These are phyloP conservation scores for Yasuhikotakia modesta DNA, from an alignment of 2,797 vertebrate genomes.

Conservation along the genomic window DNA sequence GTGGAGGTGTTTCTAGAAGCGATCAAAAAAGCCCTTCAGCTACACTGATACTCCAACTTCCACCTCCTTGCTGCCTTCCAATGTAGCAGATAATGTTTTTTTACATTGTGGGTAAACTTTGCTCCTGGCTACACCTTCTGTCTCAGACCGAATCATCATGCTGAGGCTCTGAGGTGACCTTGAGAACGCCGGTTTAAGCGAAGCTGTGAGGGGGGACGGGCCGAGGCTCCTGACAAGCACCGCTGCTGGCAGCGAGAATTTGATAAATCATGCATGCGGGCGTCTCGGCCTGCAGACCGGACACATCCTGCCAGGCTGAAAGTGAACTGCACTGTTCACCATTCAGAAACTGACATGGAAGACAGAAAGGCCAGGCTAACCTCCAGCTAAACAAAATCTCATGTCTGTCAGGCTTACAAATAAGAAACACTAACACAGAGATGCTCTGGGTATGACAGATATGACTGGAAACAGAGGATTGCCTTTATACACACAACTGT, in stretches of 20 bases:
- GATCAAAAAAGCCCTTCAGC: constrained; percentile 73
- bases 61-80: constrained; percentile 52
- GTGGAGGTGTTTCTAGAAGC: constrained; percentile 53
- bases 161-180: constrained; percentile 75
- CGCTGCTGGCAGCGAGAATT: constrained; percentile 90
- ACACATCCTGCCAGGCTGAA: constrained; percentile 32
- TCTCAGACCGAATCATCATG: constrained; percentile 73
- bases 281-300: constrained; percentile 76
- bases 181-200: constrained; percentile 64
- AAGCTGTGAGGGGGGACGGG: constrained; percentile 81
- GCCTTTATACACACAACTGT: background rate
- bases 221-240: constrained; percentile 57
- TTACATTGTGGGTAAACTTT: constrained; percentile 69
- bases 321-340: constrained; percentile 22
- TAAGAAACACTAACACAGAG: background rate
- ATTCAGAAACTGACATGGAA: background rate
- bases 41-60: constrained; percentile 60
- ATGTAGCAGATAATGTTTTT: constrained; percentile 68
- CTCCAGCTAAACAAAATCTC: background rate
- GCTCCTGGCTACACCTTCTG: constrained; percentile 80
- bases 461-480: background rate
- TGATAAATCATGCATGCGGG: constrained; percentile 89
- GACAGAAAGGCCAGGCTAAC: constrained; percentile 2
- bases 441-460: background rate
- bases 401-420: constrained; percentile 4